Evolutionary conservation across 1,140 invertebrate genomes (phyloP).

Genomic region (Ooceraea biroi): DNA sequence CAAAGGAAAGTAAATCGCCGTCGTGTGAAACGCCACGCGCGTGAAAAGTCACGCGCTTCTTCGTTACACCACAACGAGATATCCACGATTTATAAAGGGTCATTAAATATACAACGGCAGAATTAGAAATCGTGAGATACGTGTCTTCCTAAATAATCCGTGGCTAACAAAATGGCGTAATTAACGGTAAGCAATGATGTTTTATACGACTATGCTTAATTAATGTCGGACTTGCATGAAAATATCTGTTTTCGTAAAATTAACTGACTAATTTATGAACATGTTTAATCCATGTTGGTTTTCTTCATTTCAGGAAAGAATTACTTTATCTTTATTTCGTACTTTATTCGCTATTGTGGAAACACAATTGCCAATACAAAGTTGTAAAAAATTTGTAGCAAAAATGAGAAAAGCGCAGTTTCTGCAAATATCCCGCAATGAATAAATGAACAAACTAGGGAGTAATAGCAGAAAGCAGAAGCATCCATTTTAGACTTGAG

Average conservation of each 20-base stretch:
- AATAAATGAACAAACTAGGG: constrained; percentile 17
- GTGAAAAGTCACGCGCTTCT: constrained; percentile 1
- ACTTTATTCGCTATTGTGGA: background rate
- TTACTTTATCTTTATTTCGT: background rate
- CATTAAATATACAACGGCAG: constrained; percentile 24
- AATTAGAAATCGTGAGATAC: constrained; percentile 66
- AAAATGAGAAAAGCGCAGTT: background rate
- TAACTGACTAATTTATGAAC: background rate
- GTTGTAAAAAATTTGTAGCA: constrained; percentile 5
- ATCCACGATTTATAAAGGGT: constrained; percentile 48
- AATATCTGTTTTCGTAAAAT: background rate
- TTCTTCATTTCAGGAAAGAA: background rate
- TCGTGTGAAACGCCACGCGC: constrained; percentile 35
- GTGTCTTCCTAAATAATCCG: constrained; percentile 50
- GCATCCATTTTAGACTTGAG: background rate
- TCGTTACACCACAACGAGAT: constrained; percentile 5
- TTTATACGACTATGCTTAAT: constrained; percentile 5
- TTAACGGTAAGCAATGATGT: background rate
- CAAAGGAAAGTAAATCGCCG: constrained; percentile 60
- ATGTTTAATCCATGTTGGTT: background rate
- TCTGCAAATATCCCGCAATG: background rate
- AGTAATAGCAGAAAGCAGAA: background rate
- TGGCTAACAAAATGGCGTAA: constrained; percentile 22
- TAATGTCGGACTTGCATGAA: background rate
- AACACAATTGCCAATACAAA: background rate